These are phyloP conservation scores for Pimpla rufipes DNA, from an alignment of 2,888 invertebrate species.

Conservation along the genomic window DNA sequence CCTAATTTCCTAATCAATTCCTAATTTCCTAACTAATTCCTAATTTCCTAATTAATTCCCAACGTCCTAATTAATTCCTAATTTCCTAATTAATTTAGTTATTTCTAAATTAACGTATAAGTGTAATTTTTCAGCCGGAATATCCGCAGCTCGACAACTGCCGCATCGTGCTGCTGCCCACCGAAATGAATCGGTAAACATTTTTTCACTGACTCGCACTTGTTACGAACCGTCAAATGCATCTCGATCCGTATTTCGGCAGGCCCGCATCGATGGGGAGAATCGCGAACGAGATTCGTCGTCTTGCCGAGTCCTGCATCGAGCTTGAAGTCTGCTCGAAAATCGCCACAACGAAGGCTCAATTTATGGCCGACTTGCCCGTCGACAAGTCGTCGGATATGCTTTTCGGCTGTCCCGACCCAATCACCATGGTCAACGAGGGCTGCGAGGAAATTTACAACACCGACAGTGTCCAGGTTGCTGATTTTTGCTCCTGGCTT, in stretches of 20 bases:
- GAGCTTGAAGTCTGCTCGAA: conserved; percentile 45
- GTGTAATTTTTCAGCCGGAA: conserved; percentile 5
- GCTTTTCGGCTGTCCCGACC: not conserved
- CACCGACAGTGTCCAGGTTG: conserved; percentile 20
- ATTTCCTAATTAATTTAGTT: no score
- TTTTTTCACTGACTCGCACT: not conserved
- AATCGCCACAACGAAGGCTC: not conserved
- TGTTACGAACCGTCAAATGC: not conserved
- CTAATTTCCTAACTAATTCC: no score
- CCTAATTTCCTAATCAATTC: no score
- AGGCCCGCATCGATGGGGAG: conserved; percentile 6
- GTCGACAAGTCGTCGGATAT: not conserved
- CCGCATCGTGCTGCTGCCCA: conserved; percentile 26
- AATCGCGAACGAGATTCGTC: conserved; percentile 54
- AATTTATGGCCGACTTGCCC: not conserved
- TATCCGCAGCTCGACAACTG: conserved; percentile 12
- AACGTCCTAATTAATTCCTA: no score
- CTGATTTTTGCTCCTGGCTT: not conserved
- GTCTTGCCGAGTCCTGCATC: conserved; percentile 58
- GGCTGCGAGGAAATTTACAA: not conserved
- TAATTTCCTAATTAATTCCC: no score
- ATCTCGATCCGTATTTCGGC: not conserved
- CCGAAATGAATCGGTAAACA: conserved; percentile 22
- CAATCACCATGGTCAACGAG: not conserved
- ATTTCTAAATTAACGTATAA: no score